Base-by-base conservation (phyloP, 2,797 vertebrate genomes). In the Cossypha niveicapilla region DNA sequence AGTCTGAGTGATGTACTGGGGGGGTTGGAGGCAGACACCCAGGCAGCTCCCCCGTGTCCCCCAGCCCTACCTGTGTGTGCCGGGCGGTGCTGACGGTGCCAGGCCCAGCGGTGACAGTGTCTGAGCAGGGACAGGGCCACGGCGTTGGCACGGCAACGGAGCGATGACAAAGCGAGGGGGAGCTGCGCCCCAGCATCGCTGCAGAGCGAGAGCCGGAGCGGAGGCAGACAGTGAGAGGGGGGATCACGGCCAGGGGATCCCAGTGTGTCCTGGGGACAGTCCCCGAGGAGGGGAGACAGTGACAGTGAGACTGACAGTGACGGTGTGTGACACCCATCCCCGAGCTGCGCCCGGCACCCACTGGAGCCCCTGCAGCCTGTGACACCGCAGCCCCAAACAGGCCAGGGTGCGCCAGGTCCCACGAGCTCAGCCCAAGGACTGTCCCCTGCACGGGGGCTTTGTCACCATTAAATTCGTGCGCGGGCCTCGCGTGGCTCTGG, bases 141-240 rank as follows among this genome's bases (percentile, higher is more conserved):
- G 0, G 68, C 57, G 94, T 93, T 95, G 94, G 53, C 86, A 92
- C 24, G 93, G 93, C 88, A 93, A 94, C 86, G 0, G 73, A 54
- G 82, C 1, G 78, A 62, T 78, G 86, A 84, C 87, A 60, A 28
- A 85, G 66, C 27, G 7, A 12, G 65, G 61, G 58, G 72, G 62
- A 54, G 68, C 42, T 18, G 58, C 58, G 13, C 42, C 56, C 47
- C 56, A 8, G 56, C 73, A 12, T 1, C 1, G 9, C 88, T 14
- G 57, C 65, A 4, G 18, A 1, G 24, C 35, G 41, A 51, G 17
- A 50, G 48, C 16, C 17, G 18, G 48, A 50, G 48, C 10, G 4
- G 27, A 50, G 22, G 32, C 28, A 6, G n/a, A 4, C 12, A 44
- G 18, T 42, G 12, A 25, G 18, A 11, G n/a, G 24, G 25, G 34